Evolutionary conservation across 2,113 vertebrate species (phyloP).

Genomic region (Willisornis vidua): DNA sequence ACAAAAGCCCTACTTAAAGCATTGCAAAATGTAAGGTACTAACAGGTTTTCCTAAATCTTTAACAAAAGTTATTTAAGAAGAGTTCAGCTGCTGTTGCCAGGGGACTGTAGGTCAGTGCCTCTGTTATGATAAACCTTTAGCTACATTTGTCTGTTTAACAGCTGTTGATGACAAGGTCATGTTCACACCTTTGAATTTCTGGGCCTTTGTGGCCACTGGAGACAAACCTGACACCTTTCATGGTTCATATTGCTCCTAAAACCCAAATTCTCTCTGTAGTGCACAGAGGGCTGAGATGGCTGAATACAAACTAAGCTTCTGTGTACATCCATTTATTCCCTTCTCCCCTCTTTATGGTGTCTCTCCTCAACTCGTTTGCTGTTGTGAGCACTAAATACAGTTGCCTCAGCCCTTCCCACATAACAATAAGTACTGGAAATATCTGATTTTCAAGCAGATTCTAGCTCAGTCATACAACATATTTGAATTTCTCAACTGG

Average conservation of each 20-base stretch:
- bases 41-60: not conserved
- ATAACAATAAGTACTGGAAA: not conserved
- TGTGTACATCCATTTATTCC: fast-evolving
- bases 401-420: not conserved
- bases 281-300: not conserved
- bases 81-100: not conserved
- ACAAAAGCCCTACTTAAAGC: not conserved
- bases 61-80: not conserved
- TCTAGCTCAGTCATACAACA: not conserved
- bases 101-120: not conserved
- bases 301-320: not conserved
- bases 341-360: not conserved
- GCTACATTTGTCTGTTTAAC: not conserved
- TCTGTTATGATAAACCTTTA: not conserved
- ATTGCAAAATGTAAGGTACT: not conserved
- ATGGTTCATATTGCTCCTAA: not conserved
- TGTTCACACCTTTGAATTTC: constrained; percentile 39
- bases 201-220: not conserved
- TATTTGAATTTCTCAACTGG: not conserved
- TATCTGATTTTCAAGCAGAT: not conserved
- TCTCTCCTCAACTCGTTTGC: not conserved
- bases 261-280: not conserved
- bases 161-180: constrained; percentile 45
- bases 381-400: not conserved
- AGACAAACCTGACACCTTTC: not conserved